Base-by-base conservation (phyloP, 2,888 invertebrate species). In the Sipunculus nudus region DNA sequence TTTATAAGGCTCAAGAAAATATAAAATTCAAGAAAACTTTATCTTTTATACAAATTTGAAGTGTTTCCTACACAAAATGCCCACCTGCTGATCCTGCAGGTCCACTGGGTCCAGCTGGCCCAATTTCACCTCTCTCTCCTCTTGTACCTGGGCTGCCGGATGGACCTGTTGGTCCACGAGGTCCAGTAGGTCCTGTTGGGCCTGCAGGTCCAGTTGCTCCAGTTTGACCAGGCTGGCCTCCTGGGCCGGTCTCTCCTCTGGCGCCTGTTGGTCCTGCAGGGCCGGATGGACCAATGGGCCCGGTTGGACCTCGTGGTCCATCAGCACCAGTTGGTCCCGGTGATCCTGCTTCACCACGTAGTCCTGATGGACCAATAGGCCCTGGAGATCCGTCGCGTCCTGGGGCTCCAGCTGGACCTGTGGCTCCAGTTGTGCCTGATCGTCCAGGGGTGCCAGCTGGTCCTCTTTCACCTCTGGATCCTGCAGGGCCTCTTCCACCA, bases 71-170 rank as follows among this genome's bases (percentile, higher is more conserved):
- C n/a, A n/a, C n/a, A n/a, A n/a, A n/a, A n/a, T n/a, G n/a, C n/a
- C n/a, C n/a, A 70, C n/a, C n/a, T n/a, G n/a, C n/a, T n/a, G n/a
- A n/a, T n/a, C 38, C n/a, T n/a, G n/a, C n/a, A n/a, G n/a, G 88
- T 75, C 93, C 93, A 84, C 93, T 92, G 6, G 88, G 83, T 23
- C 93, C 93, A 32, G 89, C 87, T 62, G 88, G 85, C 4, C 93
- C 93, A 2, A 90, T 87, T 76, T 88, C 90, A 29, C 68, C 68
- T 23, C 68, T 59, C 29, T 61, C 67, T 38, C 68, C 63, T 35
- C 65, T 60, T n/a, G n/a, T n/a, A 0, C 65, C 68, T 59, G 69
- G 58, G 13, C 63, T 59, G 28, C 72, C 73, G n/a, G 71, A 65
- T 46, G 61, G 55, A 58, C 77, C 77, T 29, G 71, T 52, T 41